phyloP scores from a whole-genome alignment of 2,797 vertebrate species.

The Danio kyathit region DNA sequence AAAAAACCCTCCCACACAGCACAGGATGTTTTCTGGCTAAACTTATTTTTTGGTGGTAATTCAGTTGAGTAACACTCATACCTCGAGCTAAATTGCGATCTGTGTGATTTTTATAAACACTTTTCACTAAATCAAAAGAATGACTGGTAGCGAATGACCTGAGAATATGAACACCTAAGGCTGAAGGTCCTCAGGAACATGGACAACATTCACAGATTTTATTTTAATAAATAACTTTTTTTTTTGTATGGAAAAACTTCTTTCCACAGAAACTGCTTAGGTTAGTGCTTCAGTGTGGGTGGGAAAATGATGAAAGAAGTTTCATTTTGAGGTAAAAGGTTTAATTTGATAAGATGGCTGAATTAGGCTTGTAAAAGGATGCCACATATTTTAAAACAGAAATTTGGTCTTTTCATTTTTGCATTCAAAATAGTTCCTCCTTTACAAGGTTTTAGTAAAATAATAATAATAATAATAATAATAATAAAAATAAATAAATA shows the following conservation, averaged over 20 bases:
- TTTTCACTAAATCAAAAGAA: slow-evolving; percentile 11
- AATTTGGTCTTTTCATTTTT: not conserved
- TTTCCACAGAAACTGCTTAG: not conserved
- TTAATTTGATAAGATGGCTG: not conserved
- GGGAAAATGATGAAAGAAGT: not conserved
- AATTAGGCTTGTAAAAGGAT: not conserved
- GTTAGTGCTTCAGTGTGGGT: not conserved
- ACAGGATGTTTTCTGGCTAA: not conserved
- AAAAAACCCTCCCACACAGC: slow-evolving; percentile 1
- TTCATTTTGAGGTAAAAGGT: not conserved
- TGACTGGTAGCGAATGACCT: not conserved
- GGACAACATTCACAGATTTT: not conserved
- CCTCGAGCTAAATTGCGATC: not conserved
- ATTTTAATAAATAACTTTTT: not conserved
- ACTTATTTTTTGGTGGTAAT: slow-evolving; percentile 15
- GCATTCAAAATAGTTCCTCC: too few relatives aligned
- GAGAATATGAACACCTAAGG: not conserved
- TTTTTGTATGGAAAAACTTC: too few relatives aligned
- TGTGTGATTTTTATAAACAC: not conserved
- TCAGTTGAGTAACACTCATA: slow-evolving; percentile 2
- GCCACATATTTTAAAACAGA: not conserved
- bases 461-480: too few relatives aligned
- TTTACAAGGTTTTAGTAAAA: too few relatives aligned
- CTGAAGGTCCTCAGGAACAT: not conserved
- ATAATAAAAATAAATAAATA: too few relatives aligned